Conservation (phyloP, 2,888 invertebrate genomes). For the Dryobota labecula region DNA sequence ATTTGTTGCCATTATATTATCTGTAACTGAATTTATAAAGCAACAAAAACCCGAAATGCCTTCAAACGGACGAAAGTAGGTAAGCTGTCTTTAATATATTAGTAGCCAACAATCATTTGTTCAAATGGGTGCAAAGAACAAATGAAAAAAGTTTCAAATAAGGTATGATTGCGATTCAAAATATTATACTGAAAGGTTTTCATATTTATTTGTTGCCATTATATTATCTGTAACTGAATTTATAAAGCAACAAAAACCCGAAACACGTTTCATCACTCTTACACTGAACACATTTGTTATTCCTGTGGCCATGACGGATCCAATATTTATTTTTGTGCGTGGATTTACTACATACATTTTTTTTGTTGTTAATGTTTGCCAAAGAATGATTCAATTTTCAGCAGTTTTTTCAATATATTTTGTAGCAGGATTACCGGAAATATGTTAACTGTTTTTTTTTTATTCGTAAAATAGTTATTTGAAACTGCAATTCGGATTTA, state of each 20-base stretch:
- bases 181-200: slow-evolving; percentile 10
- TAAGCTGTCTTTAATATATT: neutral
- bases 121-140: neutral
- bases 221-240: slow-evolving; percentile 18
- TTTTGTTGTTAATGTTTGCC: slow-evolving; percentile 30
- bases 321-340: slow-evolving; percentile 46
- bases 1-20: slow-evolving; percentile 24
- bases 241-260: slow-evolving; percentile 37
- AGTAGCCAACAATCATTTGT: no score
- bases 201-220: slow-evolving; percentile 22
- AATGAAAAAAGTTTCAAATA: neutral
- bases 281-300: slow-evolving; percentile 51
- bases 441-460: slow-evolving; percentile 18
- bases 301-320: slow-evolving; percentile 33
- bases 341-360: slow-evolving; percentile 42
- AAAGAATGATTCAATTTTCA: slow-evolving; percentile 49
- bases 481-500: neutral
- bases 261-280: slow-evolving; percentile 31
- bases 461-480: neutral
- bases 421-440: slow-evolving; percentile 32
- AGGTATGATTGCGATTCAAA: slow-evolving; percentile 8
- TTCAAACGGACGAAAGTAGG: neutral
- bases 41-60: slow-evolving; percentile 28
- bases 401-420: slow-evolving; percentile 25
- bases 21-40: slow-evolving; percentile 34